These are phyloP conservation scores for Eumeta japonica DNA, from an alignment of 1,140 invertebrate genomes.

Conservation along the genomic window DNA sequence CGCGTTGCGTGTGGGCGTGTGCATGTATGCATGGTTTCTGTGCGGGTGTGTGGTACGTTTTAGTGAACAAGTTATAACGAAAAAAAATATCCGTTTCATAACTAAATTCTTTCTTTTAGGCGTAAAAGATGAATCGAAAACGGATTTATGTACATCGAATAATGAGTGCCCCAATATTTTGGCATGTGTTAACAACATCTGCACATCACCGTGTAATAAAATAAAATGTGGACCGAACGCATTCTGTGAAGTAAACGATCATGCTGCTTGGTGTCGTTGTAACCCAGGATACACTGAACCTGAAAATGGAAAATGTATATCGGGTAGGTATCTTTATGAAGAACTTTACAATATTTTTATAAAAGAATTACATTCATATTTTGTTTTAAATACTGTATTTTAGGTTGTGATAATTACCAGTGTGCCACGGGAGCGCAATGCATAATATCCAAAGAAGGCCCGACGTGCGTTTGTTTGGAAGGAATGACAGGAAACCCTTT, in stretches of 20 bases:
- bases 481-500: conserved; percentile 88
- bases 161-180: conserved; percentile 78
- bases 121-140: conserved; percentile 27
- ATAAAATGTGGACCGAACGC: conserved; percentile 81
- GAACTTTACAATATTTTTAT: not conserved
- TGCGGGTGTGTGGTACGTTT: too few species aligned
- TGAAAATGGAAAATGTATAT: conserved; percentile 75
- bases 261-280: conserved; percentile 86
- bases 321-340: conserved; percentile 59
- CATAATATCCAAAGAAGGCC: conserved; percentile 79
- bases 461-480: conserved; percentile 83
- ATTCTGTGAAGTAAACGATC: conserved; percentile 83
- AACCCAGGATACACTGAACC: conserved; percentile 77
- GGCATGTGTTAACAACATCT: conserved; percentile 73
- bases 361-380: conserved; percentile 1
- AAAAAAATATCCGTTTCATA: too few species aligned
- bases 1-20: too few species aligned
- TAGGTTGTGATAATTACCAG: conserved; percentile 76
- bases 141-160: conserved; percentile 66
- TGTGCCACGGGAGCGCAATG: conserved; percentile 84
- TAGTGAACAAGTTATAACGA: too few species aligned
- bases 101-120: too few species aligned
- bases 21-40: too few species aligned
- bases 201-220: conserved; percentile 77
- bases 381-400: too few species aligned